Conservation (phyloP, 2,113 vertebrate genomes). For the Taxidea taxus region DNA sequence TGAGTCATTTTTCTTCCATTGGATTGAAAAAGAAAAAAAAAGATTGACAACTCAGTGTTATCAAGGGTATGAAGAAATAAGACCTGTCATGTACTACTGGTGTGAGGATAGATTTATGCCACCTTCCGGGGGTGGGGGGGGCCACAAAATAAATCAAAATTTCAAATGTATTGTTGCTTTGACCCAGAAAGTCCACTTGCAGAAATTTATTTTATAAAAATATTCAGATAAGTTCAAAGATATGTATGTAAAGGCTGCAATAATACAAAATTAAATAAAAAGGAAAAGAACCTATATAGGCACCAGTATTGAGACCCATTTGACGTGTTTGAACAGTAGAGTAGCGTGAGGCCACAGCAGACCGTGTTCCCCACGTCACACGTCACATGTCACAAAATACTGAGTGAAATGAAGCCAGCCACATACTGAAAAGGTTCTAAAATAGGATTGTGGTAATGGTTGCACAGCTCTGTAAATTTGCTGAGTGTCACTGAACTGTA, state of each 20-base stretch:
- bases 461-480: neutral
- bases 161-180: neutral
- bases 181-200: conserved; percentile 20
- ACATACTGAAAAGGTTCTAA: neutral
- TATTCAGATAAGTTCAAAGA: conserved; percentile 34
- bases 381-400: neutral
- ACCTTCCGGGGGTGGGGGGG: neutral
- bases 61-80: conserved; percentile 8
- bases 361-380: too few species aligned
- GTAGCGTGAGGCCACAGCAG: neutral
- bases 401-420: neutral
- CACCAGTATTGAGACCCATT: neutral
- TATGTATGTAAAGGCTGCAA: neutral
- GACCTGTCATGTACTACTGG: neutral
- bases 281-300: neutral
- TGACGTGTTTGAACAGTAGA: neutral
- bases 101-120: neutral
- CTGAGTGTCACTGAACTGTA: neutral
- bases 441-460: neutral
- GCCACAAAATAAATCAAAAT: neutral
- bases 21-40: conserved; percentile 28
- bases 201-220: conserved; percentile 41
- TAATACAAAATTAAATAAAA: neutral
- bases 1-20: conserved; percentile 20
- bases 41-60: neutral